Percentiles rank a stretch among this genome's conserved stretches.
phyloP scores from a whole-genome alignment of 2,797 vertebrate species.

The Sciaenops ocellatus region DNA sequence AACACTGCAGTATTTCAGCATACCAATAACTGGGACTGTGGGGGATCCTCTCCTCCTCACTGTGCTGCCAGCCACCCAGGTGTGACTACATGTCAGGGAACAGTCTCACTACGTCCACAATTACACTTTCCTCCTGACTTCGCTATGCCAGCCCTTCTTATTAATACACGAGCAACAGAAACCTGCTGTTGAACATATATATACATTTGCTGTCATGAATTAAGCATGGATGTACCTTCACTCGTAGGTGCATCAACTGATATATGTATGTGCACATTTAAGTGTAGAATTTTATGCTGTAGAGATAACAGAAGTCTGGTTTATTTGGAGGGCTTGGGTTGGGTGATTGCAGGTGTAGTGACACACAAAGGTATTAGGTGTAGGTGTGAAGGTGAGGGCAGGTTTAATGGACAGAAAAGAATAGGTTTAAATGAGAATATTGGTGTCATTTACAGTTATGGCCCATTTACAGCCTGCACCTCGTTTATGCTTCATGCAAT shows the following conservation, averaged over 20 bases:
- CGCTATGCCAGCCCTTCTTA: slow-evolving; percentile 52
- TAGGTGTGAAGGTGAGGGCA: slow-evolving; percentile 27
- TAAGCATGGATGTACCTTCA: neutral
- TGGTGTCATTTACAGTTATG: slow-evolving; percentile 16
- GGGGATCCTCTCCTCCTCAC: slow-evolving; percentile 73
- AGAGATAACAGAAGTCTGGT: neutral
- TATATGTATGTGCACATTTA: neutral
- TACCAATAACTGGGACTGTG: slow-evolving; percentile 81
- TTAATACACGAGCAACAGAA: slow-evolving; percentile 58
- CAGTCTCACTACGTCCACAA: slow-evolving; percentile 77
- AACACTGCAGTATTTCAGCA: slow-evolving; percentile 78
- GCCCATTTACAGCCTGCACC: slow-evolving; percentile 10
- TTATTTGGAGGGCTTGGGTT: neutral
- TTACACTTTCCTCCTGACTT: slow-evolving; percentile 74
- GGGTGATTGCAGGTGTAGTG: slow-evolving; percentile 11
- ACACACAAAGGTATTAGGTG: slow-evolving; percentile 14
- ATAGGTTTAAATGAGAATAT: slow-evolving; percentile 26
- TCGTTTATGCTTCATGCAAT: neutral
- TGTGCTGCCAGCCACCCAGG: slow-evolving; percentile 78
- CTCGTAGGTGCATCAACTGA: slow-evolving; percentile 5
- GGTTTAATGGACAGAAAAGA: slow-evolving; percentile 43
- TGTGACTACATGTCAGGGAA: slow-evolving; percentile 85
- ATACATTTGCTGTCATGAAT: slow-evolving; percentile 25
- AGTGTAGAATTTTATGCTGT: neutral
- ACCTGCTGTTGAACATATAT: slow-evolving; percentile 20